Base-by-base conservation (phyloP, 1,140 invertebrate genomes). In the Amyelois transitella region DNA sequence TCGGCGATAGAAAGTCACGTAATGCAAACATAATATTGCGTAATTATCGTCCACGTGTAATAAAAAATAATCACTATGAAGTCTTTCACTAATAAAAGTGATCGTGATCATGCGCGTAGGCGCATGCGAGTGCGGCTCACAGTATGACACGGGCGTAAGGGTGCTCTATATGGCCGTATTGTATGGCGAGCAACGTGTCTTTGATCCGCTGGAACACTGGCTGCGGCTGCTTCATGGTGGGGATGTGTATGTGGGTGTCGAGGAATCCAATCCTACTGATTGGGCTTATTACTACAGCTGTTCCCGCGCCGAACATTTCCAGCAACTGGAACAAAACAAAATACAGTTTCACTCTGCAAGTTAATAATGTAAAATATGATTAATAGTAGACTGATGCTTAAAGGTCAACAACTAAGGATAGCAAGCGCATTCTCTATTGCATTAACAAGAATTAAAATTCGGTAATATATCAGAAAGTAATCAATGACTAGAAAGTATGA, bases 281-380 rank as follows among this genome's bases (percentile, higher is more conserved):
- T 1, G 98, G 98, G 77, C 95, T 97, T 0, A 99, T 93, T 45
- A 97, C 91, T 67, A 96, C 97, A 0, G 98, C 98, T 17, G 98
- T 99, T 51, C 98, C 98, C 47, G 96, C 92, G 43, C 97, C 97
- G 89, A 99, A 99, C 70, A 98, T 90, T 89, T 99, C 97, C 60
- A 98, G 75, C 47, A 99, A 81, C 96, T 98, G 84, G 78, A 65
- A 66, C 7, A 18, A 4, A 51, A 32, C 20, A 44, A 18, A 38
- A 1, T 21, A 12, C 22, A 43, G 21, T 50, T 32, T 25, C 28
- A 44, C 53, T 10, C 2, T 51, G 1, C 12, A 45, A 18, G 54
- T 28, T 12, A 1, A 45, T 10, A 56, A 24, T 6, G 8, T 17
- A 38, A 45, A 49, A 43, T 19, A 28, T 18, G n/a, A n/a, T n/a